Percentiles rank a stretch among this genome's conserved stretches.
These are phyloP conservation scores for Forbesichthys agassizii DNA, from an alignment of 2,113 vertebrate genomes.

Conservation along the genomic window DNA sequence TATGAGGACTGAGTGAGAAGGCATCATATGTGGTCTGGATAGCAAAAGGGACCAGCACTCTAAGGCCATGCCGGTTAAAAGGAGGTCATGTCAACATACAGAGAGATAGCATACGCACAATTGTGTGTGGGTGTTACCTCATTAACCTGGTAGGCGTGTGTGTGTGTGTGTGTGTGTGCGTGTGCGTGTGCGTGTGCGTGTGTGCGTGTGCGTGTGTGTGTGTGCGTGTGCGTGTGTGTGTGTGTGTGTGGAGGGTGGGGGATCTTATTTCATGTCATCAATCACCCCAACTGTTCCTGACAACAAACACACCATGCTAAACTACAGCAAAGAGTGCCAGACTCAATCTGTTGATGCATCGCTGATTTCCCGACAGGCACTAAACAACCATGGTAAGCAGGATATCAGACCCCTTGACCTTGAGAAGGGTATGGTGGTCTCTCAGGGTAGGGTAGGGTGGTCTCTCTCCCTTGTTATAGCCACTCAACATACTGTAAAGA, in stretches of 20 bases:
- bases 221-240: neutral
- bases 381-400: too few relatives aligned
- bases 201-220: neutral
- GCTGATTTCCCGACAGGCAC: too few relatives aligned
- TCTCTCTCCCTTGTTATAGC: too few relatives aligned
- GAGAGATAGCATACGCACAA: neutral
- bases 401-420: too few relatives aligned
- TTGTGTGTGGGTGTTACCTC: neutral
- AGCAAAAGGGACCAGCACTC: conserved; percentile 24
- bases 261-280: too few relatives aligned
- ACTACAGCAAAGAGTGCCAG: too few relatives aligned
- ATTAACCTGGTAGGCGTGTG: neutral
- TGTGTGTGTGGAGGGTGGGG: neutral
- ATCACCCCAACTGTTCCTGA: too few relatives aligned
- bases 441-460: too few relatives aligned
- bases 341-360: too few relatives aligned
- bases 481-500: too few relatives aligned
- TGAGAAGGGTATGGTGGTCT: too few relatives aligned
- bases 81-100: neutral
- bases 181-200: neutral
- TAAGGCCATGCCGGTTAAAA: neutral
- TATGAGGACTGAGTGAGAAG: conserved; percentile 43
- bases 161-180: neutral
- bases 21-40: conserved; percentile 35
- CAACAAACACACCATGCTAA: too few relatives aligned